A percentile compares a stretch with the other conserved stretches of the same genome.
phyloP scores from a whole-genome alignment of 2,113 vertebrate genomes.

The Pluvialis apricaria region DNA sequence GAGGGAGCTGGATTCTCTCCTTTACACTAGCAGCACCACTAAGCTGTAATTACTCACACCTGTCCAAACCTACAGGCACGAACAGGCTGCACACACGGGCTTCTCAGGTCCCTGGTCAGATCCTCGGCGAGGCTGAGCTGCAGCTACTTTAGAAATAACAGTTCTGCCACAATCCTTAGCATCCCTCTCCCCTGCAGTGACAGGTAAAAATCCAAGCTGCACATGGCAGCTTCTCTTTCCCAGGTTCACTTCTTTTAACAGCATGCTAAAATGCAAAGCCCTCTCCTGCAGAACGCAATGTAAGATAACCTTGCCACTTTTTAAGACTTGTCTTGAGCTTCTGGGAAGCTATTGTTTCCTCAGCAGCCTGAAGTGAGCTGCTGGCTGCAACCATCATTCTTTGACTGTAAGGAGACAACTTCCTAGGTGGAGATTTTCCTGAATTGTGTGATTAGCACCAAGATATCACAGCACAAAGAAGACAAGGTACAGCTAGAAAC shows the following conservation, averaged over 20 bases:
- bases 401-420: not conserved
- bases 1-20: conserved; percentile 30
- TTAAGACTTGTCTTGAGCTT: not conserved
- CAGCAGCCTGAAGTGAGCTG: not conserved
- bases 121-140: not conserved
- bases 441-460: not conserved
- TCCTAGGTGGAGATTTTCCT: not conserved
- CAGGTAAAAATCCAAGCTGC: not conserved
- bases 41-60: conserved; percentile 4
- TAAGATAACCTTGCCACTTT: not conserved
- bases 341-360: not conserved
- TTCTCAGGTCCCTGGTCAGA: not conserved
- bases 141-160: not conserved
- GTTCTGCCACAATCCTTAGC: not conserved
- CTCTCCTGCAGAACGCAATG: not conserved
- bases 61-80: not conserved
- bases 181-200: not conserved
- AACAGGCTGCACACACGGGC: not conserved
- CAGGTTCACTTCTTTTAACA: not conserved
- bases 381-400: not conserved
- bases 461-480: not conserved
- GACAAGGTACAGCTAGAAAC: not conserved
- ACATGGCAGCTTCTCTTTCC: not conserved
- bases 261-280: not conserved
- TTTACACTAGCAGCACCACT: conserved; percentile 7